Evolutionary conservation across 2,113 vertebrate genomes (phyloP), one percentile per base, ranked within the genome.

Genomic region (Gopherus flavomarginatus): DNA sequence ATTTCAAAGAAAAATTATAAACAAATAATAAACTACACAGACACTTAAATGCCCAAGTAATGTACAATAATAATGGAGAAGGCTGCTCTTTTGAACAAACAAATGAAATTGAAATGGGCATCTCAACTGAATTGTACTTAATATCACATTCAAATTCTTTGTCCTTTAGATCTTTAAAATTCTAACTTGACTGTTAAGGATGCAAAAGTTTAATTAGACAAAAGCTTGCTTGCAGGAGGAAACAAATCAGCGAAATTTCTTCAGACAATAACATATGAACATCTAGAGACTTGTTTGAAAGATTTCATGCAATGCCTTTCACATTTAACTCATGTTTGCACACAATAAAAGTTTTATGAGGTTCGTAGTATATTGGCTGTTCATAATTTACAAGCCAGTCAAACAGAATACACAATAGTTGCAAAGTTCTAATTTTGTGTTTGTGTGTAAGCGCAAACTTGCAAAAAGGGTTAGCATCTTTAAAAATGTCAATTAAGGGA

Each of bases 111-210:
- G 47, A 92, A 95, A 29, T 75, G 89, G 90, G 83, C 94, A 29
- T 82, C 88, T 79, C 81, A 91, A 93, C 85, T 80, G 87, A 94
- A 84, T 88, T 94, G 83, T 96, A 62, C 44, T 78, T 79, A 89
- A 90, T 59, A 49, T 72, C 83, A 92, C 22, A 21, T 88, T 95
- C 29, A 53, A 82, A 91, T 89, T 83, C 82, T 87, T 83, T 88
- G 2, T 93, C 94, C 95, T 93, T 44, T 90, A 89, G 75, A 93
- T 95, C 91, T 86, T 93, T 87, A 92, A 89, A 59, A 92, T 91
- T 93, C 38, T 91, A 62, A 88, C 49, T 89, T 90, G 53, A 91
- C 47, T 93, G 52, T 93, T 95, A 96, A 80, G 26, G 65, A 90
- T 57, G 38, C 47, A 83, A 83, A 94, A 85, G 27, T 92, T 54